A percentile compares a stretch with the other conserved stretches of the same genome.
Evolutionary conservation across 2,113 vertebrate species (phyloP).

Genomic region (Hippopotamus amphibius): DNA sequence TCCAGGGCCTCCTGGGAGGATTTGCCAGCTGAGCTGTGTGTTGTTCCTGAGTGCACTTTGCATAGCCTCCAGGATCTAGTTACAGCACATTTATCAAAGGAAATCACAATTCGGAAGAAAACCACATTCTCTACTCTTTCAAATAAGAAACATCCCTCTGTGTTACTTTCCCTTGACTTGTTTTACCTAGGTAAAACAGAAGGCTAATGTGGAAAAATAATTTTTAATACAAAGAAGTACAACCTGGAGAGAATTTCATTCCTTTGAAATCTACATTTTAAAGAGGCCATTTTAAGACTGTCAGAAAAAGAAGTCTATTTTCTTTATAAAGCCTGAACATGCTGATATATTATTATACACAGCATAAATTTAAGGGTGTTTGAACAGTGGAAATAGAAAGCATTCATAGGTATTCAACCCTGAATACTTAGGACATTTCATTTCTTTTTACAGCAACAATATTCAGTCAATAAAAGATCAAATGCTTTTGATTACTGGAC

Average conservation of each 20-base stretch:
- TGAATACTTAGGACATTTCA: conserved; percentile 83
- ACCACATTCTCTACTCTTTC: conserved; percentile 53
- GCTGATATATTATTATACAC: conserved; percentile 25
- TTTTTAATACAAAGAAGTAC: conserved; percentile 47
- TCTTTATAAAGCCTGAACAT: conserved; percentile 54
- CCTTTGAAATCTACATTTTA: conserved; percentile 54
- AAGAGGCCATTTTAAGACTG: conserved; percentile 26
- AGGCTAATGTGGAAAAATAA: conserved; percentile 59
- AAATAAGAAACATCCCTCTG: conserved; percentile 61
- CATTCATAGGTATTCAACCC: conserved; percentile 78
- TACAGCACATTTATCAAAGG: conserved; percentile 74
- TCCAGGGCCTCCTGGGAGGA: conserved; percentile 78
- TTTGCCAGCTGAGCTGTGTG: conserved; percentile 73
- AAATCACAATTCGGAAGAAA: conserved; percentile 78
- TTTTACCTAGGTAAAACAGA: conserved; percentile 74
- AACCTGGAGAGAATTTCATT: conserved; percentile 45
- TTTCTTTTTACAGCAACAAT: conserved; percentile 85
- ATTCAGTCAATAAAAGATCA: conserved; percentile 86
- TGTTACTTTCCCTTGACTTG: conserved; percentile 62
- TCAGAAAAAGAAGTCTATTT: neutral
- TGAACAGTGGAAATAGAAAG: conserved; percentile 76
- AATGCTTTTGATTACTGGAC: conserved; percentile 82
- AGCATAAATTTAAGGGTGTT: conserved; percentile 76
- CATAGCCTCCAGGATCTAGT: conserved; percentile 71
- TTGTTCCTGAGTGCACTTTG: conserved; percentile 65